Percentiles rank a stretch among this genome's conserved stretches.
phyloP scores from a whole-genome alignment of 1,140 invertebrate genomes.

The Eulimnadia texana region DNA sequence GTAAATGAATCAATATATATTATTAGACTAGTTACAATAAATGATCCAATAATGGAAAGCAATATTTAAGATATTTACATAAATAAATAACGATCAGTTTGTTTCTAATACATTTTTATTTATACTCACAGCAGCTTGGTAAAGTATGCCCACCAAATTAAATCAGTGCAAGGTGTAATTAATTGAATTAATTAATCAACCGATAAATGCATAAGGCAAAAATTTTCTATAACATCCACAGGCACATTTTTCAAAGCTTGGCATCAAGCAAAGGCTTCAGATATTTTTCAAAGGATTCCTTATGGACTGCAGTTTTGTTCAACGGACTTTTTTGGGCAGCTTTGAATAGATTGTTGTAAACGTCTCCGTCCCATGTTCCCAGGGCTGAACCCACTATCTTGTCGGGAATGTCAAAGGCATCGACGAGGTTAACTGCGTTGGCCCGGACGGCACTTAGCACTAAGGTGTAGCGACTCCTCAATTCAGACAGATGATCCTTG shows the following conservation, averaged over 20 bases:
- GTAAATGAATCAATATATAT: background rate
- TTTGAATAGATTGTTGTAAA: slow-evolving; percentile 73
- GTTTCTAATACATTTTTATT: too few species aligned
- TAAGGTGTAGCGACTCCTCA: background rate
- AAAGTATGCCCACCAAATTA: too few species aligned
- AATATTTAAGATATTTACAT: too few species aligned
- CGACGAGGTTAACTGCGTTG: slow-evolving; percentile 76
- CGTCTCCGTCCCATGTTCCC: slow-evolving; percentile 77
- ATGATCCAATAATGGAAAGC: too few species aligned
- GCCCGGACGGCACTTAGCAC: background rate
- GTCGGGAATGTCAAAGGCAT: slow-evolving; percentile 55
- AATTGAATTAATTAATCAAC: too few species aligned
- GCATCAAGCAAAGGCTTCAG: slow-evolving; percentile 67
- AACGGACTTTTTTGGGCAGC: slow-evolving; percentile 73
- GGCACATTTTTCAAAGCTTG: too few species aligned
- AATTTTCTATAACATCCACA: too few species aligned
- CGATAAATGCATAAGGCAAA: too few species aligned
- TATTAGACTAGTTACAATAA: background rate
- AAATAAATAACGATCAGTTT: too few species aligned
- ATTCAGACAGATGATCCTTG: background rate
- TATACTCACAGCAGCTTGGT: too few species aligned
- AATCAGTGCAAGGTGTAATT: too few species aligned
- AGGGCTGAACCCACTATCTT: slow-evolving; percentile 59
- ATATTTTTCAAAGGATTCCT: slow-evolving; percentile 54
- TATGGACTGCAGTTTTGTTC: slow-evolving; percentile 63